Conservation (phyloP, 2,797 vertebrate genomes). For the Eospalax fontanierii region DNA sequence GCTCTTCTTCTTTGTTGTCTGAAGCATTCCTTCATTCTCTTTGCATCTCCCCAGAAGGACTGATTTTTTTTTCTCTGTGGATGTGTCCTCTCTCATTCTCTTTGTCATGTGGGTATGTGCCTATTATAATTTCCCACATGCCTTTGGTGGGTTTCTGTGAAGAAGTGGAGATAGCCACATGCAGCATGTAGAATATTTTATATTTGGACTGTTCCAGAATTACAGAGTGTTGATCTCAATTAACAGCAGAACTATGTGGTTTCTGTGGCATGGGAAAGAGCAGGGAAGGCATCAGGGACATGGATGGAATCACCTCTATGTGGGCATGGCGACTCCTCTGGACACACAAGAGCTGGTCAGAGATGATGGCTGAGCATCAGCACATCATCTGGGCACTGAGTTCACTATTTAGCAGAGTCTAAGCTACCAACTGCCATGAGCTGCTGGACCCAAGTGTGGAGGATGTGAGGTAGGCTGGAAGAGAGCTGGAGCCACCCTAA, state of each 20-base stretch:
- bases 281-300: not conserved
- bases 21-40: not conserved
- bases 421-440: not conserved
- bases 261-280: not conserved
- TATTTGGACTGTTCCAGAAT: slow-evolving; percentile 2
- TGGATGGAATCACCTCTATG: not conserved
- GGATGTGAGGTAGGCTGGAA: not conserved
- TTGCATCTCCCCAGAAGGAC: not conserved
- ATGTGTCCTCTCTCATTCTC: not conserved
- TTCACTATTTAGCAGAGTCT: not conserved
- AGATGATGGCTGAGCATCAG: not conserved
- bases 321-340: not conserved
- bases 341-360: not conserved
- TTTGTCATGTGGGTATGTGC: not conserved
- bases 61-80: slow-evolving; percentile 43
- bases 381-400: not conserved
- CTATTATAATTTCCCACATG: not conserved
- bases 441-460: slow-evolving; percentile 25
- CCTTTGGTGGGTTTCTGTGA: slow-evolving; percentile 16
- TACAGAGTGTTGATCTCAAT: not conserved
- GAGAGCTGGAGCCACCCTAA: not conserved
- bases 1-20: not conserved
- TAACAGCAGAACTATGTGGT: not conserved
- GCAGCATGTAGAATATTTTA: not conserved
- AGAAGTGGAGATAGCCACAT: not conserved